A percentile compares a stretch with the other conserved stretches of the same genome.
These are phyloP conservation scores for Antheraea assamensis DNA, from an alignment of 2,888 invertebrate species.

Conservation along the genomic window DNA sequence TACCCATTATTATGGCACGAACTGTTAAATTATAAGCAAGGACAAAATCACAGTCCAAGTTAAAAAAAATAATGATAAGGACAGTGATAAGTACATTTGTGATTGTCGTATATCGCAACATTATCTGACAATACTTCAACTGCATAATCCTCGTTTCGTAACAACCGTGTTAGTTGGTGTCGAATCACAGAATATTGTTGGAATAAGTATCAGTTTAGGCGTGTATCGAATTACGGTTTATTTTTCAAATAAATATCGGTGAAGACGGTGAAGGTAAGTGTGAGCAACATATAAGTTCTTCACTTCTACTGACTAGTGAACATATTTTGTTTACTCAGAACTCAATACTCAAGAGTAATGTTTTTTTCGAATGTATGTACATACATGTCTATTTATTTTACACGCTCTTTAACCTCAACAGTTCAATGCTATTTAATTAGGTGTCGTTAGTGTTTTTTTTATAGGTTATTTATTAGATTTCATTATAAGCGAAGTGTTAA, in stretches of 20 bases:
- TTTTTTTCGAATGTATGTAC: too few species aligned
- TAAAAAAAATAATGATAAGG: constrained; percentile 35
- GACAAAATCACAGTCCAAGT: constrained; percentile 35
- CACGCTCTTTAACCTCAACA: too few species aligned
- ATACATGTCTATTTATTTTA: too few species aligned
- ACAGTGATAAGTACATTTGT: constrained; percentile 30
- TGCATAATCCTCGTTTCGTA: constrained; percentile 15
- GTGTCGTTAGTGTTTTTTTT: too few species aligned
- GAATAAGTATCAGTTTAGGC: too few species aligned
- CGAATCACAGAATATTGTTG: constrained; percentile 4
- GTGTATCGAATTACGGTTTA: neutral
- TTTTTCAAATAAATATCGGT: neutral
- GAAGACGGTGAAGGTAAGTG: too few species aligned
- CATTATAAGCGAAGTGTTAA: too few species aligned
- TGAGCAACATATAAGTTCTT: neutral
- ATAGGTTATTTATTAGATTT: too few species aligned
- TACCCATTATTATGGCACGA: constrained; percentile 41
- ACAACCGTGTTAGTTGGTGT: neutral
- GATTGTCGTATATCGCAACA: constrained; percentile 23
- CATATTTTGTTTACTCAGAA: too few species aligned
- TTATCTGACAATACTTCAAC: constrained; percentile 13
- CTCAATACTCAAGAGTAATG: too few species aligned
- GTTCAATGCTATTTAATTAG: too few species aligned
- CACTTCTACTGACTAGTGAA: neutral
- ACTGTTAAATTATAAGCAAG: constrained; percentile 27